Conservation (phyloP, 2,888 invertebrate species). For the Frankliniella intonsa region DNA sequence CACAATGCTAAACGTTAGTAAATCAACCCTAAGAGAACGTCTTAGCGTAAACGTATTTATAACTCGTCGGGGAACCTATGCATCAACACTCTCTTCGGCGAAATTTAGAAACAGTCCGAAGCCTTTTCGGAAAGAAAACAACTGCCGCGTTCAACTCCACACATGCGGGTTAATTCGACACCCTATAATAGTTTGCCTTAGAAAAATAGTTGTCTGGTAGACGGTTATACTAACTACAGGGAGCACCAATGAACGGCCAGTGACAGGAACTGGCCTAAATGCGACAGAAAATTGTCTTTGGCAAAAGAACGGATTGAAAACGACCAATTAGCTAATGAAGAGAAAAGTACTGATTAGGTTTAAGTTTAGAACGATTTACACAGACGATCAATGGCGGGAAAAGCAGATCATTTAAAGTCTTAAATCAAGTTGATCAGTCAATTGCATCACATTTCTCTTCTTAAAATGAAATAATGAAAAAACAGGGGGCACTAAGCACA, state of each 20-base stretch:
- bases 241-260: conserved; percentile 19
- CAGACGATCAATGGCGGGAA: neutral
- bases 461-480: neutral
- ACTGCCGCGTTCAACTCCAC: neutral
- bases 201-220: conserved; percentile 24
- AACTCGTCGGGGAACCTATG: conserved; percentile 21
- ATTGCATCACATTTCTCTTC: conserved; percentile 18
- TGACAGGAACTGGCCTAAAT: neutral
- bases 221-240: conserved; percentile 14
- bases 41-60: neutral
- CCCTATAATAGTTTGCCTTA: conserved; percentile 17
- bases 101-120: neutral
- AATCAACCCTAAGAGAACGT: too few species aligned
- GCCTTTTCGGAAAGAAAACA: neutral
- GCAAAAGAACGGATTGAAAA: neutral
- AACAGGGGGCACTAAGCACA: neutral
- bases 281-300: neutral
- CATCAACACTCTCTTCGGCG: conserved; percentile 13
- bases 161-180: neutral
- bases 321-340: neutral
- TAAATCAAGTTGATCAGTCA: conserved; percentile 17
- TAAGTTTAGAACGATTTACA: neutral
- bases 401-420: conserved; percentile 5
- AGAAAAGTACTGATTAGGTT: conserved; percentile 14
- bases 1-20: too few species aligned